Evolutionary conservation across 35 echinoderm and acorn worm species (phyloP).

Genomic region (Strongylocentrotus purpuratus): DNA sequence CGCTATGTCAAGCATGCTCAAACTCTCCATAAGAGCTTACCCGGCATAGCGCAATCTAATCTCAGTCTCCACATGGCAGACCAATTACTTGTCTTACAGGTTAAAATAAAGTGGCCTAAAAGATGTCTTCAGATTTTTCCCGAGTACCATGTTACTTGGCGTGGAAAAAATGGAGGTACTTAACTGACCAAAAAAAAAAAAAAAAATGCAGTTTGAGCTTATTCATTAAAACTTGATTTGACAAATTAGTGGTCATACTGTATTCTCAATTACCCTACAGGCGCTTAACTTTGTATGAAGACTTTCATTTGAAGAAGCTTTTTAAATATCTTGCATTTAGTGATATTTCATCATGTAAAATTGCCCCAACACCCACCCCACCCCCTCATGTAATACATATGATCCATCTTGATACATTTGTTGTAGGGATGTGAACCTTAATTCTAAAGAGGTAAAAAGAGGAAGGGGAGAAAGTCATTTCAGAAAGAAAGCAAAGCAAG

Average conservation of each 20-base stretch:
- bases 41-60: background rate
- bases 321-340: background rate
- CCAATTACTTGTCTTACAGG: background rate
- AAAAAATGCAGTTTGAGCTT: too few relatives aligned
- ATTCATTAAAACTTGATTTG: too few relatives aligned
- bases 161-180: background rate
- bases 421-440: background rate
- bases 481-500: background rate
- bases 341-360: background rate
- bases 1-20: background rate
- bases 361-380: background rate
- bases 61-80: background rate
- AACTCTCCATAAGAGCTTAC: constrained; percentile 2
- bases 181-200: too few relatives aligned
- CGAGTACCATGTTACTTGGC: background rate
- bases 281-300: background rate
- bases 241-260: background rate
- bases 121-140: background rate
- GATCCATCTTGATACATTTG: background rate
- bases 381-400: too few relatives aligned
- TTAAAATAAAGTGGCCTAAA: background rate
- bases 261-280: background rate
- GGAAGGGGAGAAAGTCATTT: background rate
- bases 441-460: background rate
- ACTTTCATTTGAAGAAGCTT: background rate